Evolutionary conservation across 2,797 vertebrate species (phyloP).

Genomic region (Periophthalmus magnuspinnatus): DNA sequence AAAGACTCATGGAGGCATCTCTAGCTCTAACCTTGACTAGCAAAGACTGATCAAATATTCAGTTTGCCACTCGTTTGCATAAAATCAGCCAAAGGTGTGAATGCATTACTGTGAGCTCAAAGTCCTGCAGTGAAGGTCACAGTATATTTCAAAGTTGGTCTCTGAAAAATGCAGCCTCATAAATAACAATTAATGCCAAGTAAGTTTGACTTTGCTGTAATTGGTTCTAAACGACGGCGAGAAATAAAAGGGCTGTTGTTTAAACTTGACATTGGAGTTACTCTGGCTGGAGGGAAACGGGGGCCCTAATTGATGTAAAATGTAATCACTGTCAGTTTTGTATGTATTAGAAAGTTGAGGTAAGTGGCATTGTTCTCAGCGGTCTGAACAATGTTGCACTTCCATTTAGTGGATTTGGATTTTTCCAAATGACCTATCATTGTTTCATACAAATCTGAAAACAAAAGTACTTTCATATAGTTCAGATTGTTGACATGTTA

Average conservation of each 20-base stretch:
- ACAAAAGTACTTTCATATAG: no score
- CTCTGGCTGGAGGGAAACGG: conserved; percentile 35
- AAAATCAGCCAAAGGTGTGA: conserved; percentile 71
- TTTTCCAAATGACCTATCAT: neutral
- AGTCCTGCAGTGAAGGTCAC: conserved; percentile 65
- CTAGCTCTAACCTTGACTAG: conserved; percentile 60
- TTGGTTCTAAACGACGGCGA: conserved; percentile 54
- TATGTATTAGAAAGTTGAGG: conserved; percentile 21
- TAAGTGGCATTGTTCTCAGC: neutral
- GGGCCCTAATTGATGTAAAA: conserved; percentile 45
- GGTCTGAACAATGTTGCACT: neutral
- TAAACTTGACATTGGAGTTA: conserved; percentile 58
- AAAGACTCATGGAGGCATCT: conserved; percentile 24
- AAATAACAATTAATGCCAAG: conserved; percentile 64
- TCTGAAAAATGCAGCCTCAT: conserved; percentile 61
- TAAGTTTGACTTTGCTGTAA: conserved; percentile 65
- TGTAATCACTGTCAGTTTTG: conserved; percentile 35
- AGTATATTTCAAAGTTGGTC: conserved; percentile 57
- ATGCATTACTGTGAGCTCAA: conserved; percentile 59
- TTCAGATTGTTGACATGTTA: no score
- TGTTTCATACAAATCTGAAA: conserved; percentile 22
- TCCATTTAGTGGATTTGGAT: neutral
- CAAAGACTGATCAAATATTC: conserved; percentile 63
- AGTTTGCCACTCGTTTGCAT: conserved; percentile 65
- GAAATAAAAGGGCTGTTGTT: conserved; percentile 58